Evolutionary conservation across 2,888 invertebrate genomes (phyloP).

Genomic region (Ectropis crepuscularia): DNA sequence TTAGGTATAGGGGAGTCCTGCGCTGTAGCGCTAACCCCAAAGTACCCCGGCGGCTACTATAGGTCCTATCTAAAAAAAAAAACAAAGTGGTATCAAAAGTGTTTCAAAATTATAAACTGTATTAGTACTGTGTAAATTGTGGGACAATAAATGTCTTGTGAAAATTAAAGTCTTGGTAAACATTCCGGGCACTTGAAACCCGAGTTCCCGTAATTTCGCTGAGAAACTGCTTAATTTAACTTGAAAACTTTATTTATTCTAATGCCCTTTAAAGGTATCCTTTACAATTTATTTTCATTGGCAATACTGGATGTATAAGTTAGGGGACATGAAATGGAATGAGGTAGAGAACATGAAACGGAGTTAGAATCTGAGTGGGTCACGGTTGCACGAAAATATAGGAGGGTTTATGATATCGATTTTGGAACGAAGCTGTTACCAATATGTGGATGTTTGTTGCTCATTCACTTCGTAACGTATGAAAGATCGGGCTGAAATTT

Average conservation of each 20-base stretch:
- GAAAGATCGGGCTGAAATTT: too few relatives aligned
- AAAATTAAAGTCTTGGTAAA: slow-evolving; percentile 10
- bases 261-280: slow-evolving; percentile 31
- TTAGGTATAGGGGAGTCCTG: too few relatives aligned
- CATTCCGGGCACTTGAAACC: slow-evolving; percentile 35
- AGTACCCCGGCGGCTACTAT: too few relatives aligned
- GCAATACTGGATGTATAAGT: background rate
- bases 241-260: slow-evolving; percentile 37
- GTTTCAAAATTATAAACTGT: slow-evolving; percentile 7
- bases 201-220: slow-evolving; percentile 30
- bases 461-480: too few relatives aligned
- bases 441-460: too few relatives aligned
- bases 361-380: background rate
- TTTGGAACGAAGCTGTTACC: too few relatives aligned
- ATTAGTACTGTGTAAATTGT: background rate
- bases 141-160: slow-evolving; percentile 9
- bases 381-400: background rate
- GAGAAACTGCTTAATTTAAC: slow-evolving; percentile 41
- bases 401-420: background rate
- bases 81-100: background rate
- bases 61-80: too few relatives aligned
- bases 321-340: background rate
- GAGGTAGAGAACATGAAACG: too few relatives aligned
- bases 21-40: too few relatives aligned
- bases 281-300: slow-evolving; percentile 39